phyloP scores from a whole-genome alignment of 2,113 vertebrate species.

The Coregonus clupeaformis region DNA sequence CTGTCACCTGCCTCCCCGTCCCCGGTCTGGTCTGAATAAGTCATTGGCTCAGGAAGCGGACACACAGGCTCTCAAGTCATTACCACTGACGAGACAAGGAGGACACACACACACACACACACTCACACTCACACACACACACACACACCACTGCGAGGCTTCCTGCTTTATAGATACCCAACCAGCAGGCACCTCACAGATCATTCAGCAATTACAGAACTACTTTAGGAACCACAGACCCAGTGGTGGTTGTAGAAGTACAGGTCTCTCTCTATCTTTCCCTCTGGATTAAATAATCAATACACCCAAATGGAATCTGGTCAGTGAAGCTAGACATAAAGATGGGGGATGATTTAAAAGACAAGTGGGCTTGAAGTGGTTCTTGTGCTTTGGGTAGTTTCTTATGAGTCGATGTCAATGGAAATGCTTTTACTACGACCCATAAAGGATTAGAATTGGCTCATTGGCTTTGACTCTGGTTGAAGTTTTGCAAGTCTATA shows the following conservation, averaged over 20 bases:
- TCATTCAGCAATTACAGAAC: neutral
- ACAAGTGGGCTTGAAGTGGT: neutral
- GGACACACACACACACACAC: neutral
- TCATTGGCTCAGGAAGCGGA: too few species aligned
- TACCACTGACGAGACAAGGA: too few species aligned
- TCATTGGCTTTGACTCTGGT: neutral
- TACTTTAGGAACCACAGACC: neutral
- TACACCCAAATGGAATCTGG: neutral
- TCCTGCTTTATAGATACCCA: neutral
- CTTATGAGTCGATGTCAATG: neutral
- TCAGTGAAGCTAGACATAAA: neutral
- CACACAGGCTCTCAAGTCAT: too few species aligned
- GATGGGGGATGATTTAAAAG: neutral
- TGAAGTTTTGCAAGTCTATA: neutral
- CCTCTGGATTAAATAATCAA: neutral
- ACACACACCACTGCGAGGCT: too few species aligned
- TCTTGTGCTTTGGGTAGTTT: neutral
- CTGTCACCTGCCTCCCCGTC: too few species aligned
- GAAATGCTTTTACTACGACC: neutral
- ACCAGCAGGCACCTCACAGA: neutral
- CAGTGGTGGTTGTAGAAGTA: neutral
- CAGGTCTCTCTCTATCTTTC: neutral
- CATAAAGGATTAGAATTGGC: neutral
- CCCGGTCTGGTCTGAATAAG: too few species aligned
- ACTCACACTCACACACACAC: neutral